Evolutionary conservation across 1,140 invertebrate species (phyloP).

Genomic region (Leptonema lineaticorne): DNA sequence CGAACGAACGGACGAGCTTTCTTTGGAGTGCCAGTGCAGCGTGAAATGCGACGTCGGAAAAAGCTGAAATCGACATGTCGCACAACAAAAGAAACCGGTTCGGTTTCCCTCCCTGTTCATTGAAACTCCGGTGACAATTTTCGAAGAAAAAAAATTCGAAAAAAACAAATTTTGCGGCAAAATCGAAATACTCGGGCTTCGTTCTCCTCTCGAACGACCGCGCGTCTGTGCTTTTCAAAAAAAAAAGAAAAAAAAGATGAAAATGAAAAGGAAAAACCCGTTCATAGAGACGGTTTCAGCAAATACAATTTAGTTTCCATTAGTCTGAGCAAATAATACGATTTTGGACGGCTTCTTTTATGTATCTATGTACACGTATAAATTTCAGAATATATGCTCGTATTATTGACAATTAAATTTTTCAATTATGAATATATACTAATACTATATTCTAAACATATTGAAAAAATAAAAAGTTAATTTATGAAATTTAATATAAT

Average conservation of each 20-base stretch:
- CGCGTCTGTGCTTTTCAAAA: constrained; percentile 34
- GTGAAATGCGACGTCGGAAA: neutral
- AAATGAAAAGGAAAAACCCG: too few relatives aligned
- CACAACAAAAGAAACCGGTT: neutral
- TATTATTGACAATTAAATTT: too few relatives aligned
- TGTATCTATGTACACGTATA: too few relatives aligned
- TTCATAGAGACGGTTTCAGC: constrained; percentile 29
- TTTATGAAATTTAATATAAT: too few relatives aligned
- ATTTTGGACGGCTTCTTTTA: constrained; percentile 29
- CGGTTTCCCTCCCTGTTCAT: neutral
- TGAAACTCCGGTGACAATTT: neutral
- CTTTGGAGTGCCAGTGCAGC: neutral
- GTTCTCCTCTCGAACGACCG: constrained; percentile 25
- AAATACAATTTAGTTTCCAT: constrained; percentile 41
- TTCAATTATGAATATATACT: too few relatives aligned
- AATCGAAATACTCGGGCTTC: constrained; percentile 27
- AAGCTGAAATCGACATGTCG: constrained; percentile 7
- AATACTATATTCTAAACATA: too few relatives aligned
- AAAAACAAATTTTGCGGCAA: constrained; percentile 31
- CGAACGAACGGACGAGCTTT: neutral
- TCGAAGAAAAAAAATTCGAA: neutral
- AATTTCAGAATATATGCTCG: too few relatives aligned
- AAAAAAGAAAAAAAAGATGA: too few relatives aligned
- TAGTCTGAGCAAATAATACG: constrained; percentile 40
- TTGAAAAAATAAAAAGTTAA: too few relatives aligned